A percentile compares a stretch with the other conserved stretches of the same genome.
Evolutionary conservation across 1,140 invertebrate genomes (phyloP).

Genomic region (Diabrotica undecimpunctata): DNA sequence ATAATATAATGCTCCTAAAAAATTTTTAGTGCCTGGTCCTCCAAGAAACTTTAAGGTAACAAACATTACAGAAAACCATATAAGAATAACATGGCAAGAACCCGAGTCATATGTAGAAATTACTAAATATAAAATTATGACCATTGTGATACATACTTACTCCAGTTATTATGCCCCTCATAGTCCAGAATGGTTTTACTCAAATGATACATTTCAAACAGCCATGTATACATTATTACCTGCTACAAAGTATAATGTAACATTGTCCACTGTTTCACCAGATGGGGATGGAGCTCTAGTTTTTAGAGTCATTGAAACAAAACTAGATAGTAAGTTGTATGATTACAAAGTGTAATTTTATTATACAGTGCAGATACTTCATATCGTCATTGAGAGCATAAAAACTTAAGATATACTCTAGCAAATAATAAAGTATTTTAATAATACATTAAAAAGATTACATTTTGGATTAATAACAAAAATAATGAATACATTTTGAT

Average conservation of each 20-base stretch:
- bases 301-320: conserved; percentile 36
- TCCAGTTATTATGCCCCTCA: conserved; percentile 30
- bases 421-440: too few relatives aligned
- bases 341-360: neutral
- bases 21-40: conserved; percentile 38
- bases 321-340: conserved; percentile 34
- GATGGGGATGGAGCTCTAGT: conserved; percentile 30
- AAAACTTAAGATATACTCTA: too few relatives aligned
- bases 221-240: conserved; percentile 36
- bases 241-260: conserved; percentile 41
- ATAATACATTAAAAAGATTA: too few relatives aligned
- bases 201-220: conserved; percentile 39
- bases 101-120: conserved; percentile 40
- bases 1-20: neutral
- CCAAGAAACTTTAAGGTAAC: conserved; percentile 35
- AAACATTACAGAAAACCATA: conserved; percentile 39
- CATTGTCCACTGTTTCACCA: conserved; percentile 31
- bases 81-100: conserved; percentile 36
- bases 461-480: too few relatives aligned
- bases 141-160: conserved; percentile 37
- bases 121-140: conserved; percentile 36
- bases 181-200: conserved; percentile 32
- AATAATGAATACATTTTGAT: too few relatives aligned
- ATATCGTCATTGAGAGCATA: too few relatives aligned
- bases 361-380: too few relatives aligned